These are phyloP conservation scores for Parapristionchus giblindavisi DNA, from an alignment of 2,888 invertebrate genomes.

Conservation along the genomic window DNA sequence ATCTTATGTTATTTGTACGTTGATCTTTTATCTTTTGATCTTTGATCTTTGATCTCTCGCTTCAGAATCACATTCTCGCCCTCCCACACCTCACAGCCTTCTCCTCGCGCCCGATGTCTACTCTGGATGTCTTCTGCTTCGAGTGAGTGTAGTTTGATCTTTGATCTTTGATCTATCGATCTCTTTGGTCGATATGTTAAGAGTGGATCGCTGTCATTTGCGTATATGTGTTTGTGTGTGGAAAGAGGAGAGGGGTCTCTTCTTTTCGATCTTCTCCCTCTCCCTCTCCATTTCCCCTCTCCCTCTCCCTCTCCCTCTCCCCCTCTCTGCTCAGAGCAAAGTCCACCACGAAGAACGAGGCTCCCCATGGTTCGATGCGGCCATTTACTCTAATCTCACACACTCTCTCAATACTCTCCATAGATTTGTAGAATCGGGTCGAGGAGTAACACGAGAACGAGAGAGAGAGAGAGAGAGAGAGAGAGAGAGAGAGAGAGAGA, in stretches of 20 bases:
- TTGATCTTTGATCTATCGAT: not conserved
- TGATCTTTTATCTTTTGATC: constrained; percentile 16
- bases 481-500: not conserved
- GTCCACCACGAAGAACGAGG: not conserved
- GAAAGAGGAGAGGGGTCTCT: not conserved
- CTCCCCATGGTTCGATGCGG: no score
- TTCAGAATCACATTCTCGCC: constrained; percentile 25
- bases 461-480: not conserved
- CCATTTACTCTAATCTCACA: no score
- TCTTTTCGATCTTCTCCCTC: not conserved
- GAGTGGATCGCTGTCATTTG: not conserved
- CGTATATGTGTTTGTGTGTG: not conserved
- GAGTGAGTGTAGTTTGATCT: constrained; percentile 4
- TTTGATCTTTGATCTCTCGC: not conserved
- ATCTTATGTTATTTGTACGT: not conserved
- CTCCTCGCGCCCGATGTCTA: constrained; percentile 27
- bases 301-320: not conserved
- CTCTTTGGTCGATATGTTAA: not conserved
- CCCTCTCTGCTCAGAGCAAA: not conserved
- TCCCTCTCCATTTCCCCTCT: not conserved
- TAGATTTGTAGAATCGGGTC: not conserved
- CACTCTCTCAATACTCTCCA: no score
- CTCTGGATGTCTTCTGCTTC: constrained; percentile 32
- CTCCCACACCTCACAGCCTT: not conserved
- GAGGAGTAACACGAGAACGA: not conserved